These are phyloP conservation scores for Drosophila sp. DNA, from an alignment of 1,140 invertebrate genomes.

Conservation along the genomic window DNA sequence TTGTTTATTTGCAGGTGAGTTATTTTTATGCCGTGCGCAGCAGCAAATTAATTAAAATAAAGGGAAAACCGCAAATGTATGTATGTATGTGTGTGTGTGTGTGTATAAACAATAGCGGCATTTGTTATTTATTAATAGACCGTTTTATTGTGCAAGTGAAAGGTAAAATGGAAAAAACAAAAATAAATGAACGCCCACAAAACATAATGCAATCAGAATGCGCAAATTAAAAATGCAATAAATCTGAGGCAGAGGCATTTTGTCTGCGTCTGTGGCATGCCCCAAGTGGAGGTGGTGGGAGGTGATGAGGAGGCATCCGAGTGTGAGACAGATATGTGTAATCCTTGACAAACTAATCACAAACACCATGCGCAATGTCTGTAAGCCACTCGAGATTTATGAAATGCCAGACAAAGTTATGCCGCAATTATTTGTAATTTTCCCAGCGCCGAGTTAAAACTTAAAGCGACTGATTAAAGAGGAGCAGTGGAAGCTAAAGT, in stretches of 20 bases:
- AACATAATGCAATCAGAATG: constrained; percentile 19
- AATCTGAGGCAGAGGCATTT: constrained; percentile 11
- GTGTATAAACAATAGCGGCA: constrained; percentile 32
- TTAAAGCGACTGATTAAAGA: constrained; percentile 6
- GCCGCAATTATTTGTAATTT: constrained; percentile 10
- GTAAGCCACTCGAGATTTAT: neutral
- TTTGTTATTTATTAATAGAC: constrained; percentile 51
- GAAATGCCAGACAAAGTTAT: neutral
- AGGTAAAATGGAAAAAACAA: constrained; percentile 22
- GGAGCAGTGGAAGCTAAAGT: constrained; percentile 32
- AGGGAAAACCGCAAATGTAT: constrained; percentile 9
- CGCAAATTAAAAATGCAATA: constrained; percentile 51
- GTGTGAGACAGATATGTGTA: constrained; percentile 1
- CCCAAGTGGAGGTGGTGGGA: neutral
- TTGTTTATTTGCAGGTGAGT: constrained; percentile 53
- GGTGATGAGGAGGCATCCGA: constrained; percentile 8
- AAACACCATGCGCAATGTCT: constrained; percentile 16
- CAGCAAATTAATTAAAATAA: constrained; percentile 37
- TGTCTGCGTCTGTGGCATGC: constrained; percentile 1
- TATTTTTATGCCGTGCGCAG: neutral
- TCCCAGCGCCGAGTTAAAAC: neutral
- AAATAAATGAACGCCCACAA: constrained; percentile 23
- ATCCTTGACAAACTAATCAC: constrained; percentile 36
- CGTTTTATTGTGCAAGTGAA: constrained; percentile 19
- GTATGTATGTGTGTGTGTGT: constrained; percentile 10